A percentile compares a stretch with the other conserved stretches of the same genome.
These are phyloP conservation scores for Orthonychiurus folsomi DNA, from an alignment of 2,888 invertebrate species.

Conservation along the genomic window DNA sequence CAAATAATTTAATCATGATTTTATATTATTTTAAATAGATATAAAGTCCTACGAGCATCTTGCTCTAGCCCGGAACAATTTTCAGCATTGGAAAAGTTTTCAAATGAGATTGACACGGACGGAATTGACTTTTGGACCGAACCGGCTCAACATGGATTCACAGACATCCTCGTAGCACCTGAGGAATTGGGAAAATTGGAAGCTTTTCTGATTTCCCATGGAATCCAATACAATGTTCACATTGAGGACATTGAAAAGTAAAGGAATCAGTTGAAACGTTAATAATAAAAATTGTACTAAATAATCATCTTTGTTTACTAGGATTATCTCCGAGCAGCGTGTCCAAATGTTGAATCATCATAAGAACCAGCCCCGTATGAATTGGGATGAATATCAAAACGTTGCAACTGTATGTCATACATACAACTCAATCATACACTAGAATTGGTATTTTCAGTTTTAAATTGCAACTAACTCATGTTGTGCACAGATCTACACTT, in stretches of 20 bases:
- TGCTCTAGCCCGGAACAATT: neutral
- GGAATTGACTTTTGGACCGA: constrained; percentile 37
- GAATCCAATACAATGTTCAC: constrained; percentile 23
- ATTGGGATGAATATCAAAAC: constrained; percentile 33
- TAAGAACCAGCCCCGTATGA: constrained; percentile 15
- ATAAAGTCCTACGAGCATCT: neutral
- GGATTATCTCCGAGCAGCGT: constrained; percentile 10
- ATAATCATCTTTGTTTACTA: neutral
- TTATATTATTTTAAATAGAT: neutral
- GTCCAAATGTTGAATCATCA: neutral
- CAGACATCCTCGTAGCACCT: constrained; percentile 35
- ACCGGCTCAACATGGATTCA: constrained; percentile 22
- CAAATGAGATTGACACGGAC: neutral
- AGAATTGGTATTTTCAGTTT: neutral
- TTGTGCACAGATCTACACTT: constrained; percentile 34
- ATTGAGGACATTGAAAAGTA: constrained; percentile 32
- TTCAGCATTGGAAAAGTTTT: neutral
- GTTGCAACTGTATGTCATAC: constrained; percentile 25
- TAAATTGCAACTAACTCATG: neutral
- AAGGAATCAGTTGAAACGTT: neutral
- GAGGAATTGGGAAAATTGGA: constrained; percentile 13
- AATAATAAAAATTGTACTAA: neutral
- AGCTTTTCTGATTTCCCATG: constrained; percentile 16
- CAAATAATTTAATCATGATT: neutral
- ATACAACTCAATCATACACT: neutral